Evolutionary conservation across 2,888 invertebrate species (phyloP), one percentile per base, ranked within the genome.

Genomic region (Torymus tubicola): DNA sequence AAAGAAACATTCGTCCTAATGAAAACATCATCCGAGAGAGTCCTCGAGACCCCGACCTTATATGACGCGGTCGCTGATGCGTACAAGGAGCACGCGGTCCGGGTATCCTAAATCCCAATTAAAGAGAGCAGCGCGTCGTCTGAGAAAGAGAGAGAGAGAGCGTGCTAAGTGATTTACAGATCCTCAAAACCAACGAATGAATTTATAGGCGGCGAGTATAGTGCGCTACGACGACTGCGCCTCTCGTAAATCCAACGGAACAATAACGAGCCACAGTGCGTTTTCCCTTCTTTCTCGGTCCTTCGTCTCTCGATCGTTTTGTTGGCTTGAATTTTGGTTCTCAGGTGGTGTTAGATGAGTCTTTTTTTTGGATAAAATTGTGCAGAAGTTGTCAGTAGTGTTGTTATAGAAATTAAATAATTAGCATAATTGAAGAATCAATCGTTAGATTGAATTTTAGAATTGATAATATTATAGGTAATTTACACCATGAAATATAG

Each of bases 121-220:
- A 82, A 79, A 77, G 73, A 57, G 73, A 76, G 73, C 64, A 75
- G 24, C 31, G 57, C 55, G 57, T 68, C 53, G 53, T 57, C 52
- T 64, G 12, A 31, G 55, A 52, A 58, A 24, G 65, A 13, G 12
- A 24, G 4, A 24, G 55, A 53, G 57, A 21, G 31, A 68, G 63
- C 12, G 72, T 14, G 63, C 60, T 68, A 60, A 69, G 82, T 82
- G 82, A 82, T 82, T 82, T 82, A 82, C 76, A 73, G 79, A 77
- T 80, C 79, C 79, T 80, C 76, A 82, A 82, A 82, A 63, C 69
- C 50, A 16, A 68, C 74, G 69, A 81, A 78, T 80, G 74, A 78
- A 82, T 83, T 82, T 82, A 82, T 73, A 80, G 76, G 80, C 61
- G 76, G 58, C 67, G 42, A 42, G 42, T n/a, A n/a, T n/a, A n/a